Percentiles rank a stretch among this genome's conserved stretches.
Conservation (phyloP, 2,797 vertebrate species). For the Hylomyscus alleni region DNA sequence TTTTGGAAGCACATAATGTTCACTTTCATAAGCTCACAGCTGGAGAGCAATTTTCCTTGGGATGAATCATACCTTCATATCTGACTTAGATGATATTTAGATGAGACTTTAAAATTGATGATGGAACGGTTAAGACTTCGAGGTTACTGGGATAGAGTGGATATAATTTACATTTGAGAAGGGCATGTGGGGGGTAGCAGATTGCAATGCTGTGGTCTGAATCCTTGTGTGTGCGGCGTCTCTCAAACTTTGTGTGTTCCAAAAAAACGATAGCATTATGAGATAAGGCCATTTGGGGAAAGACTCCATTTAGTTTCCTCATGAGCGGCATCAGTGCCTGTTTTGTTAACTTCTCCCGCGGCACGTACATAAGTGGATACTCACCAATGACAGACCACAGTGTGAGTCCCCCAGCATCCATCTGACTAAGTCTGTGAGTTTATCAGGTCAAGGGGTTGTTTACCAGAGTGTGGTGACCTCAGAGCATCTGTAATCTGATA, state of each 20-base stretch:
- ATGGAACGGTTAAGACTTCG: slow-evolving; percentile 15
- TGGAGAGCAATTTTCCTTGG: not conserved
- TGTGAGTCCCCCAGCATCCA: not conserved
- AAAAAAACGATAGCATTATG: not conserved
- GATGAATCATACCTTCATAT: slow-evolving; percentile 32
- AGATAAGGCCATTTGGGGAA: not conserved
- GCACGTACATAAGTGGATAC: not conserved
- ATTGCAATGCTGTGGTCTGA: not conserved
- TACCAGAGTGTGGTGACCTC: not conserved
- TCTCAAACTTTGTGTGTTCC: not conserved
- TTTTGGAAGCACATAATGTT: not conserved
- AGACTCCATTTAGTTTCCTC: not conserved
- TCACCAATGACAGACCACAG: not conserved
- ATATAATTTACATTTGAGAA: slow-evolving; percentile 22
- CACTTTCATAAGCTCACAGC: not conserved
- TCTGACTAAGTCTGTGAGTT: not conserved
- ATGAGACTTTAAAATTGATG: slow-evolving; percentile 8
- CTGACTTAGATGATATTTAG: slow-evolving; percentile 33
- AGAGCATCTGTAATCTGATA: not conserved
- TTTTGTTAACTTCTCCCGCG: not conserved
- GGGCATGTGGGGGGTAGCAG: no score
- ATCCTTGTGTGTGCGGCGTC: not conserved
- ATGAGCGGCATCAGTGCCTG: not conserved
- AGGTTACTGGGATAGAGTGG: not conserved
- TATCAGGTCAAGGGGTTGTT: not conserved